Evolutionary conservation across 2,888 invertebrate genomes (phyloP), one percentile per base, ranked within the genome.

Genomic region (Eristalinus sepulchralis): DNA sequence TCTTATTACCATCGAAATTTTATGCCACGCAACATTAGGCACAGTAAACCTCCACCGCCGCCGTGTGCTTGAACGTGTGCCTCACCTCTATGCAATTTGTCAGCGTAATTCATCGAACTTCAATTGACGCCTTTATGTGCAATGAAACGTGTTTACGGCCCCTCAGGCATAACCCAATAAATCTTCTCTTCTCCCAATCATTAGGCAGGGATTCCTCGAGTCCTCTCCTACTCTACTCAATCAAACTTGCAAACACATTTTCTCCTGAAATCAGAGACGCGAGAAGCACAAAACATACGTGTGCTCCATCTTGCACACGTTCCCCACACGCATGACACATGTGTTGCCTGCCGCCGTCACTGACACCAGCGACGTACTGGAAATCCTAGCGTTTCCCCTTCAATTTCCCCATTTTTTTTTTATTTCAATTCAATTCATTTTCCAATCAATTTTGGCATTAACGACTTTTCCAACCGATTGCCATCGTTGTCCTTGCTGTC

Each of bases 271-370:
- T 62, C 79, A 66, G 59, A 34, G 59, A 60, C 53, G 24, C 17
- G 27, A 60, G 22, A 47, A 63, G 62, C 17, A 73, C 64, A 59
- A 33, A 11, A 11, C 27, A 34, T 53, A 71, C 59, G 64, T 71
- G 22, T 63, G 71, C 72, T 57, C 60, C 85, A 10, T 1, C 57
- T 89, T 90, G 89, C 89, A 90, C 89, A 90, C 76, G 27, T 70
- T 47, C 53, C 47, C 17, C 24, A 34, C 47, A 63, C 62, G 67
- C 76, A 53, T 71, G 39, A 60, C 64, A 71, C 31, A 66, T 47
- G 59, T 67, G 75, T 67, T 60, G 27, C 60, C 59, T 76, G 77
- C 66, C 57, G 57, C 17, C 53, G 53, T 71, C 64, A 59, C 66
- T 79, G 76, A 67, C 60, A 31, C 67, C 60, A 73, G 53, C 59